phyloP scores from a whole-genome alignment of 2,888 invertebrate species.

The Criorhina ranunculi region DNA sequence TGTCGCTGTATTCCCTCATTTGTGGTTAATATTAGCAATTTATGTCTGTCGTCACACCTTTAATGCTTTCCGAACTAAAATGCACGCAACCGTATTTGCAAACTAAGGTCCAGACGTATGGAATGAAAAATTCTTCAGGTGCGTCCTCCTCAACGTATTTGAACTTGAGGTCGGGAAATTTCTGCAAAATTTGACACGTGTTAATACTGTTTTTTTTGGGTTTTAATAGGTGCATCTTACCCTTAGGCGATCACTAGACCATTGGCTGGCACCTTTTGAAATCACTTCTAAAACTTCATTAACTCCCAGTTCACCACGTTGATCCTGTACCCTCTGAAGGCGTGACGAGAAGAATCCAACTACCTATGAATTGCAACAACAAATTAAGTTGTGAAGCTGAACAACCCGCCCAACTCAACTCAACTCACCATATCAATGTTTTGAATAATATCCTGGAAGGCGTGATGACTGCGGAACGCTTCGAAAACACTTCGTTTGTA shows the following conservation, averaged over 20 bases:
- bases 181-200: slow-evolving; percentile 86
- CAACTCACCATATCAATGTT: slow-evolving; percentile 95
- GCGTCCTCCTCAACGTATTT: slow-evolving; percentile 99
- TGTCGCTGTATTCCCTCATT: slow-evolving; percentile 27
- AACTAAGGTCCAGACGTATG: slow-evolving; percentile 98
- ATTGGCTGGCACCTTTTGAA: slow-evolving; percentile 95
- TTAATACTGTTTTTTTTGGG: not conserved
- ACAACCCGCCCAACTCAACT: not conserved
- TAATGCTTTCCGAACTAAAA: slow-evolving; percentile 84
- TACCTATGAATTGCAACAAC: slow-evolving; percentile 84
- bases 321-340: slow-evolving; percentile 87
- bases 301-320: slow-evolving; percentile 91
- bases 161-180: slow-evolving; percentile 99
- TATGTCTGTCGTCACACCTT: slow-evolving; percentile 83
- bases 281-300: slow-evolving; percentile 94
- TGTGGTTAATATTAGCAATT: slow-evolving; percentile 82
- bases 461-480: slow-evolving; percentile 93
- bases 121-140: slow-evolving; percentile 99
- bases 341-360: slow-evolving; percentile 88
- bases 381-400: not conserved
- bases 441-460: slow-evolving; percentile 96
- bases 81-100: slow-evolving; percentile 86
- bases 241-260: slow-evolving; percentile 96
- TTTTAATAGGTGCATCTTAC: slow-evolving; percentile 85
- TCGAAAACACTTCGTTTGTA: slow-evolving; percentile 97